Conservation (phyloP, 1,140 invertebrate genomes). For the Archivesica marissinica region DNA sequence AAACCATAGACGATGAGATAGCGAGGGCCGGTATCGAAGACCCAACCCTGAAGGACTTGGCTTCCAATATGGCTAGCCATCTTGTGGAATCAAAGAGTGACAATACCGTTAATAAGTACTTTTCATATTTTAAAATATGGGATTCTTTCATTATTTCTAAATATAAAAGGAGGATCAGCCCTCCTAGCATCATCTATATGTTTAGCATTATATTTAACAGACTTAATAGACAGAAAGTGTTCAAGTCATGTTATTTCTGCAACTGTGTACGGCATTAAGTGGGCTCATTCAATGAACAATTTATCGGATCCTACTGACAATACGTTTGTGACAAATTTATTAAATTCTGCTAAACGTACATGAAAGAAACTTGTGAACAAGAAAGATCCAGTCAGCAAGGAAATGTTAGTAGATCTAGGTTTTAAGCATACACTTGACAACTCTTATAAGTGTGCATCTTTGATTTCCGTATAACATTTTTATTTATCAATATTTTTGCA, state of each 20-base stretch:
- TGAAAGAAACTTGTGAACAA: too few species aligned
- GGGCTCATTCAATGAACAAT: constrained; percentile 23
- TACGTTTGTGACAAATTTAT: constrained; percentile 10
- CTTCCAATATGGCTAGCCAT: too few species aligned
- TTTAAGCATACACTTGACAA: too few species aligned
- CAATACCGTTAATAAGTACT: too few species aligned
- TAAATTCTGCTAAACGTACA: constrained; percentile 15
- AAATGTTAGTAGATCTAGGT: too few species aligned
- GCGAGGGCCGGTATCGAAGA: neutral
- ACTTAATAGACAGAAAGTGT: neutral
- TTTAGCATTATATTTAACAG: constrained; percentile 28
- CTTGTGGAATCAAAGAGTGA: too few species aligned
- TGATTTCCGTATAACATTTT: too few species aligned
- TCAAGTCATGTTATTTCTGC: neutral
- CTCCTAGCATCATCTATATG: constrained; percentile 1
- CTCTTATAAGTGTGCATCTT: too few species aligned
- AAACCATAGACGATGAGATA: neutral
- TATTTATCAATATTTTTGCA: too few species aligned
- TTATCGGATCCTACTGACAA: constrained; percentile 23
- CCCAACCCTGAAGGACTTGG: neutral
- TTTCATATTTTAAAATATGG: neutral
- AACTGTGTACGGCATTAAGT: constrained; percentile 15
- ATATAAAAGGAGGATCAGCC: neutral
- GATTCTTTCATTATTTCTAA: neutral
- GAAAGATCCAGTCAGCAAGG: too few species aligned